Base-by-base conservation (phyloP, 2,113 vertebrate species). In the Tangachromis dhanisi region DNA sequence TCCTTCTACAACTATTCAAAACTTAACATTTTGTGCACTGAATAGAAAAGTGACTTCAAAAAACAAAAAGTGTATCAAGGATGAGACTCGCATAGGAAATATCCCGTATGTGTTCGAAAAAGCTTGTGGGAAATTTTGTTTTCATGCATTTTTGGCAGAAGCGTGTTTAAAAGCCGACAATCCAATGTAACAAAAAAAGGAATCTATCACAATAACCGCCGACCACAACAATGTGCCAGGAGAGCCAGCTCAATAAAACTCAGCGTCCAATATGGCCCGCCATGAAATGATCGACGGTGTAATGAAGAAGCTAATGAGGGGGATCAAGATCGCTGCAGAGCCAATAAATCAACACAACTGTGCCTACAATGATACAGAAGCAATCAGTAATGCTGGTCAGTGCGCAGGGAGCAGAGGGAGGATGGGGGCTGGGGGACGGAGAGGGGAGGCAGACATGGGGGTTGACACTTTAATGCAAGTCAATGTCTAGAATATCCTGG, bases 241-340 rank as follows among this genome's bases (percentile, higher is more conserved):
- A 31, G 85, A 90, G 59, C 53, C 79, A 13, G 83, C 84, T 91
- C 89, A 80, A 89, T 94, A 92, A 93, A 94, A 86, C 55, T 54
- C 17, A 33, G 85, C 9, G 83, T 83, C 87, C 90, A 92, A 91
- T 92, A 90, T 84, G 87, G 90, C 78, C 85, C 84, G 33, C 86
- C 76, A 71, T 85, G 89, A 90, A 87, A 94, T 95, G 93, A 94
- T 94, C 89, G 89, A 93, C 92, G 83, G 94, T 10, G 91, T 95
- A 94, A 96, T 95, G 94, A 94, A 95, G 86, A 88, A 95, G 92
- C 94, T 96, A 96, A 96, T 95, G 95, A 95, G 94, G 92, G 93
- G 89, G 92, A 95, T 95, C 93, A 92, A 92, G 91, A 93, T 89
- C 40, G 86, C 90, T 81, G 86, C 92, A 93, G 91, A 88, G 87